A percentile compares a stretch with the other conserved stretches of the same genome.
phyloP scores from a whole-genome alignment of 2,888 invertebrate species.

The Parthenolecanium corni region DNA sequence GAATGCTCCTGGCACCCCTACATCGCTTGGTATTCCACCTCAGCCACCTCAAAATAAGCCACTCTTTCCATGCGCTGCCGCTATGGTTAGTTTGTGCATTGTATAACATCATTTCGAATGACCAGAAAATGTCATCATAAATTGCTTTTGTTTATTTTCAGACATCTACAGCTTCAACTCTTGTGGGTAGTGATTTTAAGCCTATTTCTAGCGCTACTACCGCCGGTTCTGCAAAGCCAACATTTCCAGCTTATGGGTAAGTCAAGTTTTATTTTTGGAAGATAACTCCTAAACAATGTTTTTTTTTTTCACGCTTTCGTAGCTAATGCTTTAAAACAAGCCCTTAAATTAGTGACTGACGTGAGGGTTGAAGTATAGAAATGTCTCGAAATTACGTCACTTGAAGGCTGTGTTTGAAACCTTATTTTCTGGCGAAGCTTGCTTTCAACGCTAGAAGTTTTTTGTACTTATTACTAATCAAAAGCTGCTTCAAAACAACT shows the following conservation, averaged over 20 bases:
- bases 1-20: conserved; percentile 41
- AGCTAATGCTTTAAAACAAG: too few relatives aligned
- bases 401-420: too few relatives aligned
- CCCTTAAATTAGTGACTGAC: too few relatives aligned
- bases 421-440: too few relatives aligned
- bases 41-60: conserved; percentile 50
- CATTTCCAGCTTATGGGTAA: conserved; percentile 31
- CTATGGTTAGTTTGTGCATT: conserved; percentile 39
- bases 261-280: conserved; percentile 5
- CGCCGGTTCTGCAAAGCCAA: conserved; percentile 20
- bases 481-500: too few relatives aligned
- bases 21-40: conserved; percentile 1
- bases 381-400: too few relatives aligned
- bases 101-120: background rate
- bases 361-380: too few relatives aligned
- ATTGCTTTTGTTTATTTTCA: background rate
- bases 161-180: conserved; percentile 38
- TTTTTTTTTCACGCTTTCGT: too few relatives aligned
- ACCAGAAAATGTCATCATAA: too few relatives aligned
- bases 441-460: too few relatives aligned
- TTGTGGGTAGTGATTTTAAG: conserved; percentile 51
- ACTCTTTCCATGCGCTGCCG: conserved; percentile 68
- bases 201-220: conserved; percentile 43
- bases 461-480: too few relatives aligned
- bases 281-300: too few relatives aligned